These are phyloP conservation scores for Diplodus sargus DNA, from an alignment of 2,797 vertebrate species.

Conservation along the genomic window DNA sequence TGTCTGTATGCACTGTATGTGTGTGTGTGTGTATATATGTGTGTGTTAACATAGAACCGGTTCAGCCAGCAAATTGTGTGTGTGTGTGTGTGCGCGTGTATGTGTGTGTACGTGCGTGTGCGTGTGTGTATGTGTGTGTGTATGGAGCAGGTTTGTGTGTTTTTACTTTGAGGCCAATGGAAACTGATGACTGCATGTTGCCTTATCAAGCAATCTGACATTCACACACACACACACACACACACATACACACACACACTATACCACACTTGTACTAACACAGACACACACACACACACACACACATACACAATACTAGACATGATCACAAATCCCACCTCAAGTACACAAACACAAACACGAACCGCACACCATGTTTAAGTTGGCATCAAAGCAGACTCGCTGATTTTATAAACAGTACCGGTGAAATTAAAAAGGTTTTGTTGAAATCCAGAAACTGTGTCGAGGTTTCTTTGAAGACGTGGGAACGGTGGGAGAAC, in stretches of 20 bases:
- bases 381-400: conserved; percentile 85
- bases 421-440: conserved; percentile 85
- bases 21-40: conserved; percentile 54
- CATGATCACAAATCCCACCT: conserved; percentile 30
- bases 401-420: conserved; percentile 88
- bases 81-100: conserved; percentile 52
- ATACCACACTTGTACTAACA: conserved; percentile 31
- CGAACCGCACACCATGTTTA: conserved; percentile 71
- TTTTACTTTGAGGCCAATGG: conserved; percentile 81
- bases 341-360: conserved; percentile 59
- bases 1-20: conserved; percentile 58
- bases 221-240: conserved; percentile 53
- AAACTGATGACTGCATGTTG: conserved; percentile 87
- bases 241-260: conserved; percentile 34
- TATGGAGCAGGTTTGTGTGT: conserved; percentile 74
- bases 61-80: conserved; percentile 71
- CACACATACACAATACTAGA: conserved; percentile 35
- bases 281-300: conserved; percentile 32
- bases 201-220: conserved; percentile 82
- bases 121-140: conserved; percentile 58
- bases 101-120: conserved; percentile 60
- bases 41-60: conserved; percentile 66
- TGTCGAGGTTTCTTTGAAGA: conserved; percentile 48
- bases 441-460: conserved; percentile 84
- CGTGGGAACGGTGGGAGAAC: not conserved